Evolutionary conservation across 2,888 invertebrate species (phyloP), one percentile per base, ranked within the genome.

Genomic region (Aleiodes testaceus): DNA sequence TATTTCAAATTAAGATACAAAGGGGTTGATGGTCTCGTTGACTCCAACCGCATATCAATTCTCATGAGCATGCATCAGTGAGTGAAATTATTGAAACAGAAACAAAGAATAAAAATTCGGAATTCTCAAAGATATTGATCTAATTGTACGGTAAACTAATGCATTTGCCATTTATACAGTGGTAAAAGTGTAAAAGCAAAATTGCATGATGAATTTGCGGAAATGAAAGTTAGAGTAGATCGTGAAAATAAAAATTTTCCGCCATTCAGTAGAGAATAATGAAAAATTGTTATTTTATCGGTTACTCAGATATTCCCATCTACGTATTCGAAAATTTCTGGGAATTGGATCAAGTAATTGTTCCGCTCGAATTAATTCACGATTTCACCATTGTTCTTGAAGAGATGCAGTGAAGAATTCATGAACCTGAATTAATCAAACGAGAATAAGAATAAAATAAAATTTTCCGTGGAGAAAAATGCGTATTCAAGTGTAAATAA

Each of bases 151-250:
- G 59, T 18, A 12, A 59, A 59, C 11, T 59, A 59, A 59, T 42
- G 36, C 14, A 42, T 59, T 30, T 59, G 9, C 9, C 59, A 16
- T 36, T 5, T 36, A 36, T 20, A 18, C n/a, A 16, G 16, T 9
- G 36, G 36, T 36, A 36, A 36, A 36, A 36, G 36, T 36, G 9
- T 59, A 42, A 59, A 59, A 59, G 26, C n/a, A 3, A 53, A 53
- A 16, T 59, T 59, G 42, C 59, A 36, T 36, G 59, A 59, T 42
- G 59, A 59, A 36, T 26, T 59, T 42, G 42, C 59, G 59, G 59
- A 59, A 59, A 59, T 59, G 59, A 59, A 59, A 59, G 59, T 59
- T 59, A 42, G 11, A 59, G 14, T 59, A 18, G n/a, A 36, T 59
- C 59, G 18, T 42, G 36, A 59, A 59, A 59, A 59, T 30, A 16